These are phyloP conservation scores for Tromatobia lineatoria DNA, from an alignment of 2,888 invertebrate genomes.

Conservation along the genomic window DNA sequence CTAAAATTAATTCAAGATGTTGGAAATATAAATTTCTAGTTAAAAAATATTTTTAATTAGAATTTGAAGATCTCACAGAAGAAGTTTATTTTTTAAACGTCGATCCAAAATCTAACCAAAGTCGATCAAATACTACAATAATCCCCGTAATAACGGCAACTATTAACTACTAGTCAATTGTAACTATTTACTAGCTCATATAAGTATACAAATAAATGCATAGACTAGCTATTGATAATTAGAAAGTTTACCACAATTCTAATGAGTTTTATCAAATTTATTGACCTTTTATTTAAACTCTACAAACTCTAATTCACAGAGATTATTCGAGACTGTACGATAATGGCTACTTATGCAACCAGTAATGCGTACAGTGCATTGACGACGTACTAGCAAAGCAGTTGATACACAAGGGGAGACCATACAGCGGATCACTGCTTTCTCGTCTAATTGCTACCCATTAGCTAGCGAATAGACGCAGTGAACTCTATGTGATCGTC, in stretches of 20 bases:
- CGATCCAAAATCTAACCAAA: no score
- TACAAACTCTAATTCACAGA: not conserved
- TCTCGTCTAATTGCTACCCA: conserved; percentile 33
- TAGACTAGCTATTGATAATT: not conserved
- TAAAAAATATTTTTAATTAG: no score
- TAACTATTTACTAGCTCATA: no score
- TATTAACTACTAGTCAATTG: no score
- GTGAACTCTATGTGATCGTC: conserved; percentile 5
- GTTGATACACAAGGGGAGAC: not conserved
- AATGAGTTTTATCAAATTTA: not conserved
- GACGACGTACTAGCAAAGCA: not conserved
- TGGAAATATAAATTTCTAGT: no score
- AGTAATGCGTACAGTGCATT: not conserved
- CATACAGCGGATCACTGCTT: conserved; percentile 15
- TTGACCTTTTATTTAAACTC: not conserved
- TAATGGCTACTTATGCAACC: conserved; percentile 27
- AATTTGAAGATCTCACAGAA: no score
- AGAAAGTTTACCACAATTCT: not conserved
- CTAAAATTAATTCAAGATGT: no score
- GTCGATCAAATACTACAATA: no score
- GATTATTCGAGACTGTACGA: not conserved
- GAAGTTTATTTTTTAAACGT: no score
- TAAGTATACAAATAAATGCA: no score
- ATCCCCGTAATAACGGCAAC: no score
- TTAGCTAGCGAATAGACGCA: not conserved